Base-by-base conservation (phyloP, 2,888 invertebrate genomes). In the Lochmaea capreae region DNA sequence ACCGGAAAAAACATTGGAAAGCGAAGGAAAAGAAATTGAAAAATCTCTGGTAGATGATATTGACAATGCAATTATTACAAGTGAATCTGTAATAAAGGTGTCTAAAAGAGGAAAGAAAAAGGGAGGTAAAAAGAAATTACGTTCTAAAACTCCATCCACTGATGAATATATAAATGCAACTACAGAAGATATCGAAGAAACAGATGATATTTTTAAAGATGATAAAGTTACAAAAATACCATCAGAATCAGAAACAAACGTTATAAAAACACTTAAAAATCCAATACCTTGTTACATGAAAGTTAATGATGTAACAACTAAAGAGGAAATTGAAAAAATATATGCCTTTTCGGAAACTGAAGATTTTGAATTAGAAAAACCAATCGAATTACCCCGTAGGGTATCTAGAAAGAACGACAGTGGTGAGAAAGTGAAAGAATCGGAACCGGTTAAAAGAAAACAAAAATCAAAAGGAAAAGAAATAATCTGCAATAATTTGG, bases 271-370 rank as follows among this genome's bases (percentile, higher is more conserved):
- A 14, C 3, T 42, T 1, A 46, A 59, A 68, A 59, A 54, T 18
- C 10, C 54, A 18, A 0, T 18, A 54, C 54, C 54, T 54, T 54
- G 54, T 18, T 42, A 57, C 67, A 57, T n/a, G 16, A 61, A 67
- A 42, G 3, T 33, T 16, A 57, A 61, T 63, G 54, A 61, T 12
- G 58, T 71, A 11, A 57, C 33, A 39, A 39, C 14, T 22, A 75
- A 68, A 69, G 67, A 65, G 43, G 78, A 78, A 61, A 73, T 77
- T 43, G 78, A 78, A 57, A 74, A 72, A 42, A 75, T 78, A 33
- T 78, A 78, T 46, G 73, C 75, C 14, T 78, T 78, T 58, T 73
- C 75, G n/a, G 78, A 78, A 58, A 74, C 72, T 4, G 78, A 78
- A 67, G 78, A 78, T 65, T 59, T 75, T 11, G 76, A 78, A 62